A percentile compares a stretch with the other conserved stretches of the same genome.
These are phyloP conservation scores for Pseudois nayaur DNA, from an alignment of 2,113 vertebrate genomes.

Conservation along the genomic window DNA sequence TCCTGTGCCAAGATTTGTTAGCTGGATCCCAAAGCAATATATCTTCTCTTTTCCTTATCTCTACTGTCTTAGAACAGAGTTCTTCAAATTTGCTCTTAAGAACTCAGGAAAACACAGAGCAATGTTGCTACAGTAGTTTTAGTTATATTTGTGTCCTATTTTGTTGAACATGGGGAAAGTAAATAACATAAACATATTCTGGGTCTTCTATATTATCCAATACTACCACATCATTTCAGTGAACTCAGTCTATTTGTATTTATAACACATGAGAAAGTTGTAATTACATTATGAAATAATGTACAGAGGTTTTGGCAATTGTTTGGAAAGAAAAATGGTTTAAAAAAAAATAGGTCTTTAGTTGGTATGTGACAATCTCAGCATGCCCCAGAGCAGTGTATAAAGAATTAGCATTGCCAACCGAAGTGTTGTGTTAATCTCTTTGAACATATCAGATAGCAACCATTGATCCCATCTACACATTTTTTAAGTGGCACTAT, in stretches of 20 bases:
- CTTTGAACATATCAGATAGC: not conserved
- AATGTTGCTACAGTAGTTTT: not conserved
- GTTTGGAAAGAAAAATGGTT: not conserved
- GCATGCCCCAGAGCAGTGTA: not conserved
- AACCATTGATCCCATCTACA: not conserved
- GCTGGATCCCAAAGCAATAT: not conserved
- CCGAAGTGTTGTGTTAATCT: not conserved
- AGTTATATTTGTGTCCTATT: not conserved
- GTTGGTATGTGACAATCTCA: not conserved
- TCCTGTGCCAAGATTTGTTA: not conserved
- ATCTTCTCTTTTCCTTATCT: not conserved
- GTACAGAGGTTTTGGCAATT: not conserved
- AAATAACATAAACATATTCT: not conserved
- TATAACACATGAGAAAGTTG: not conserved
- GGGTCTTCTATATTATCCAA: not conserved
- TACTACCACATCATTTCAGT: not conserved
- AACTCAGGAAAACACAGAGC: not conserved
- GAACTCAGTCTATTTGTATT: not conserved
- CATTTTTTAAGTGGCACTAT: not conserved
- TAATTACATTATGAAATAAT: not conserved
- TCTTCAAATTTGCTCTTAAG: not conserved
- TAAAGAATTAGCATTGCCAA: not conserved
- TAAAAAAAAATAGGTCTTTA: not conserved
- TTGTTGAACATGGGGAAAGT: not conserved
- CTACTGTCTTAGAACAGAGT: not conserved